Conservation (phyloP, 2,113 vertebrate species). For the Pantherophis guttatus region DNA sequence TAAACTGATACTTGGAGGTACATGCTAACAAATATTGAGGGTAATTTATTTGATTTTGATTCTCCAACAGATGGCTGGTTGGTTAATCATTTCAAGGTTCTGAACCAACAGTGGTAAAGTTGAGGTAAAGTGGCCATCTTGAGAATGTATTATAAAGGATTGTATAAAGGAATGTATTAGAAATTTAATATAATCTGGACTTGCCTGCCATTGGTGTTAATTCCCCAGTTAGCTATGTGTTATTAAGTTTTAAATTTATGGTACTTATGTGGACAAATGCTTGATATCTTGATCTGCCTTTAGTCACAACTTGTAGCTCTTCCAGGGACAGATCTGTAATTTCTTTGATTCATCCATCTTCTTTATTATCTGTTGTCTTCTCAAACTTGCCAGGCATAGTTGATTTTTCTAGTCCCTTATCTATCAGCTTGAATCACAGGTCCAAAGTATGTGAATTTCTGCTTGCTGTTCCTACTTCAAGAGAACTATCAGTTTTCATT, state of each 20-base stretch:
- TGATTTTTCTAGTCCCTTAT: not conserved
- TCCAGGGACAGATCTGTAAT: not conserved
- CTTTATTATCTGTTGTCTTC: not conserved
- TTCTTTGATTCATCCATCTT: not conserved
- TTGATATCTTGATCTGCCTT: not conserved
- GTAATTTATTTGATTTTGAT: constrained; percentile 27
- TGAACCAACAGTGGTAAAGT: rapidly evolving
- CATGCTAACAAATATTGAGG: constrained; percentile 34
- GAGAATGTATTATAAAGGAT: not conserved
- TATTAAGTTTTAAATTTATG: not conserved
- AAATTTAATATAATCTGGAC: not conserved
- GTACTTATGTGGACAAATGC: not conserved
- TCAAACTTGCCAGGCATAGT: not conserved
- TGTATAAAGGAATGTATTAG: not conserved
- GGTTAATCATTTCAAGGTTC: constrained; percentile 29
- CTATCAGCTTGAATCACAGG: not conserved
- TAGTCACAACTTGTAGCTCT: not conserved
- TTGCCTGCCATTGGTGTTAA: not conserved
- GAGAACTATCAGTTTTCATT: not conserved
- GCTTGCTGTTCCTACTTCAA: not conserved
- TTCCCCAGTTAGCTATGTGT: not conserved
- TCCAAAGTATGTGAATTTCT: not conserved
- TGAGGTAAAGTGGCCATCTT: not conserved
- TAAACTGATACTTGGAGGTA: constrained; percentile 35
- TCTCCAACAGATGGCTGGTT: constrained; percentile 16